Base-by-base conservation (phyloP, 1,140 invertebrate genomes). In the Archivesica marissinica region DNA sequence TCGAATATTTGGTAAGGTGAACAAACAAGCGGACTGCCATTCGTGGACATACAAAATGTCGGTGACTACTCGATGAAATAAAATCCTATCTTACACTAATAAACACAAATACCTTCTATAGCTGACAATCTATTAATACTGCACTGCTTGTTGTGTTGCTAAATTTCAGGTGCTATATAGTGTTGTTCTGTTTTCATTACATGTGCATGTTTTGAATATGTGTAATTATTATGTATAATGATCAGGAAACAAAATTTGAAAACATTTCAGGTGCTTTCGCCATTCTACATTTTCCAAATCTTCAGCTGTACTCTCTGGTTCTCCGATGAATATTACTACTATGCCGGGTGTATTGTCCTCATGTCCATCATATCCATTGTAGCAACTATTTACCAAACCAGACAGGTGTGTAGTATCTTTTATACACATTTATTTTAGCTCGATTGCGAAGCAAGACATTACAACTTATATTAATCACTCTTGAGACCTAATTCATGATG, bases 211-310 rank as follows among this genome's bases (percentile, higher is more conserved):
- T n/a, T n/a, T n/a, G n/a, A n/a, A n/a, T n/a, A n/a, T n/a, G n/a
- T n/a, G n/a, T n/a, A n/a, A n/a, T n/a, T n/a, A n/a, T n/a, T n/a
- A n/a, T n/a, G n/a, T n/a, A n/a, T n/a, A n/a, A n/a, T 50, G 44
- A 50, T 50, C 9, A 50, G 9, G 9, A 11, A 11, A 50, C 11
- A 50, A 50, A 20, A 11, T 50, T 50, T 20, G 20, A 11, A 11
- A 50, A 11, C 44, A 9, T 79, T 81, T 44, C 89, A 95, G 93
- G 94, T 97, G 50, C 96, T 99, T 75, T 98, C 98, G 93, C 98
- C 98, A 68, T 99, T 99, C 94, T 99, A 99, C 93, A 95, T 99
- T 90, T 94, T 94, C 87, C 94, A 94, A 90, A 89, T 95, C 23
- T 95, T 95, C 86, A 95, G 95, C 85, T 91, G 95, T 33, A 91